Base-by-base conservation (phyloP, 2,888 invertebrate species). In the Morpho helenor region DNA sequence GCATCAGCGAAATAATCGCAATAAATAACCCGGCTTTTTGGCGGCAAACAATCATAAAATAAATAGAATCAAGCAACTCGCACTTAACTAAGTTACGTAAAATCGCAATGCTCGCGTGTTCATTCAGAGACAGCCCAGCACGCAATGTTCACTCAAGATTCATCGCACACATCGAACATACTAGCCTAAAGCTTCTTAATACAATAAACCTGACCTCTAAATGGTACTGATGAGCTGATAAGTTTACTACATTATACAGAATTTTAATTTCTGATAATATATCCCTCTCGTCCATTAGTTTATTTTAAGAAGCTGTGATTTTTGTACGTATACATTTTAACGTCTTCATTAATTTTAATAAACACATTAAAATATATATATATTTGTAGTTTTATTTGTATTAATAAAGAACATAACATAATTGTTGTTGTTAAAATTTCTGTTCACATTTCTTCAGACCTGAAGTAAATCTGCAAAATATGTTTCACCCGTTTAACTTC, bases 61-160 rank as follows among this genome's bases (percentile, higher is more conserved):
- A 55, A 56, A 40, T 42, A 23, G 47, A 55, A 53, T 52, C 3
- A 42, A 56, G 10, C 56, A 55, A 59, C 53, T 59, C 48, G 61
- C 51, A 48, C 54, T 54, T 44, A 52, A 47, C 49, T 40, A 40
- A 41, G 66, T 82, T 80, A 72, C 77, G 77, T 75, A 79, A 81
- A 61, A 60, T 54, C 53, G 67, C 73, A 67, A 64, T 68, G 73
- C 75, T 71, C 65, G 76, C 87, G 87, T 85, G 86, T 84, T 82
- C 80, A 75, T 77, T 76, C 76, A 71, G 70, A 64, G 82, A 80
- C 81, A 78, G 79, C 69, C 78, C 72, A 75, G 70, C 80, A 82
- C 82, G 76, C 76, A 83, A 82, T 89, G 87, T 70, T 77, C 69
- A 86, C 69, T 77, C 69, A 68, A 66, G 64, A 67, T 65, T 65